phyloP scores from a whole-genome alignment of 1,140 invertebrate genomes.

The Pogonognathellus flavescens region DNA sequence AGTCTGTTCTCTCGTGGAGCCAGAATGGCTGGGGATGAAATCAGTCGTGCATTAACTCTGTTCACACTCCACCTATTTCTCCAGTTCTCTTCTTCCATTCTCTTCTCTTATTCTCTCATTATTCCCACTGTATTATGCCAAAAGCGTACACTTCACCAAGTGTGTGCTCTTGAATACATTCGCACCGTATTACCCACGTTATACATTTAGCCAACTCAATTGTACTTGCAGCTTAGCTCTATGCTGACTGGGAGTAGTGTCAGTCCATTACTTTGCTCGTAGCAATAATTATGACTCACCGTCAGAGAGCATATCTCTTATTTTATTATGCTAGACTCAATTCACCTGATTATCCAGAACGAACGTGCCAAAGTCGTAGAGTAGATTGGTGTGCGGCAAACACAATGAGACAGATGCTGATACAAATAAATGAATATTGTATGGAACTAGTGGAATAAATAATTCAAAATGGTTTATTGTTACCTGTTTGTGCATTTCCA shows the following conservation, averaged over 20 bases:
- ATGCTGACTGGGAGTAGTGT: too few relatives aligned
- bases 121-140: neutral
- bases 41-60: conserved; percentile 38
- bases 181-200: conserved; percentile 21
- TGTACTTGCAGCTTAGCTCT: neutral
- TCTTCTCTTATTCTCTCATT: conserved; percentile 32
- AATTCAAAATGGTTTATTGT: conserved; percentile 52
- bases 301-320: neutral
- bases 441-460: conserved; percentile 3
- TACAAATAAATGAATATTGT: conserved; percentile 37
- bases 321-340: neutral
- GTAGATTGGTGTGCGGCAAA: neutral
- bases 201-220: neutral
- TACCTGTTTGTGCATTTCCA: conserved; percentile 80
- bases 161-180: conserved; percentile 34
- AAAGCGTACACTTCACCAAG: neutral
- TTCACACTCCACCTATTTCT: conserved; percentile 35
- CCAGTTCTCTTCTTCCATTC: too few relatives aligned
- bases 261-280: conserved; percentile 10
- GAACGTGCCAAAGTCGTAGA: neutral
- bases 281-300: neutral
- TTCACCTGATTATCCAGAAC: neutral
- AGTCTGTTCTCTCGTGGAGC: conserved; percentile 19
- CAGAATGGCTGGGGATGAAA: neutral
- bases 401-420: conserved; percentile 35